Evolutionary conservation across 2,888 invertebrate species (phyloP), one percentile per base, ranked within the genome.

Genomic region (Drosophila limbata): DNA sequence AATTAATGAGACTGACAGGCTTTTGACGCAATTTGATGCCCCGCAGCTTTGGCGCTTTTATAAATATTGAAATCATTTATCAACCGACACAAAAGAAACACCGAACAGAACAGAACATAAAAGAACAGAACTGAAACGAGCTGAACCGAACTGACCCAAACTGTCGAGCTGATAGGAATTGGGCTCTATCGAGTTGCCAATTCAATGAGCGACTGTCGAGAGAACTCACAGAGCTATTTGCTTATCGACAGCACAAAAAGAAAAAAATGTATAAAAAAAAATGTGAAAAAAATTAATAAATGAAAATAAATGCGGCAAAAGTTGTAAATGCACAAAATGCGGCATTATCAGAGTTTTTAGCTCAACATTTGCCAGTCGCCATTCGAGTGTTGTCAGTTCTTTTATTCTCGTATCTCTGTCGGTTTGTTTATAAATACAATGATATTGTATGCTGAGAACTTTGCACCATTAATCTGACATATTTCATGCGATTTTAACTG

Each of bases 1-100:
- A 88, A 85, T 85, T 90, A 85, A 85, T 90, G 84, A 90, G 90
- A 72, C 87, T 83, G 90, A 75, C 84, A 84, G 79, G 73, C 90
- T 77, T 83, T 86, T 85, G 89, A 88, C 87, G 84, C 87, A 80
- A 84, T 88, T 88, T 81, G 72, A 80, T 84, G 80, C 85, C 85
- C 82, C 85, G 86, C 69, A 82, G 88, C 89, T 79, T 69, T 69
- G 62, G n/a, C 57, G 81, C 60, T 61, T 69, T 67, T 81, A 60
- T 76, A 80, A 69, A 78, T 78, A 81, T 84, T 73, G 69, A 85
- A 89, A 89, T 89, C 84, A 84, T 84, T 84, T 84, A 84, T 84
- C 84, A 84, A 45, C 40, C 25, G 13, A 56, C 70, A 84, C 86
- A 89, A 84, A 83, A 88, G 84, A 76, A 60, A 68, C 52, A 62